These are phyloP conservation scores for Pseudochirops cupreus DNA, from an alignment of 2,797 vertebrate species.

Conservation along the genomic window DNA sequence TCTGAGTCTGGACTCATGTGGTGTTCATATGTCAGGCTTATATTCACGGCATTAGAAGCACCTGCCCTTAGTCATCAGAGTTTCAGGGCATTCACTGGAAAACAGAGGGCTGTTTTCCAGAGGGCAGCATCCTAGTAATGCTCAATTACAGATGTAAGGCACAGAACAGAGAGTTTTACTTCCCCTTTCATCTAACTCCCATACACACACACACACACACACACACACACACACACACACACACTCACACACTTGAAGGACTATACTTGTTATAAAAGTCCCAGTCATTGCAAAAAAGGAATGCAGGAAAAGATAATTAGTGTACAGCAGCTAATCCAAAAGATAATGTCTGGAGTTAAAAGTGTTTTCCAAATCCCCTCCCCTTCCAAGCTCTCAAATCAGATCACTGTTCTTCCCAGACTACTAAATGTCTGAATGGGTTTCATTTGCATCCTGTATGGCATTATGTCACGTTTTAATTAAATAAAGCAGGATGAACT, in stretches of 20 bases:
- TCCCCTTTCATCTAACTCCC: not conserved
- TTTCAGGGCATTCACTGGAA: not conserved
- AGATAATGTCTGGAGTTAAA: constrained; percentile 20
- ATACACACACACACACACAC: not conserved
- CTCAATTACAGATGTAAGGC: constrained; percentile 22
- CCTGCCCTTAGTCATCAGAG: constrained; percentile 13
- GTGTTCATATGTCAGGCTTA: constrained; percentile 37
- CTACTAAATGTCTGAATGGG: constrained; percentile 1
- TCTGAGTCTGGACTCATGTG: constrained; percentile 41
- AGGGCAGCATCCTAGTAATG: not conserved
- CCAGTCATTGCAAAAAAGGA: not conserved
- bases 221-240: no score
- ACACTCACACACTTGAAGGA: not conserved
- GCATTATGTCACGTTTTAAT: constrained; percentile 46
- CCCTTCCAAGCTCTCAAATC: constrained; percentile 54
- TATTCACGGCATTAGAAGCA: constrained; percentile 7
- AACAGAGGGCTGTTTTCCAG: constrained; percentile 8
- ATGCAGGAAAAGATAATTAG: not conserved
- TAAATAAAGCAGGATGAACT: constrained; percentile 52
- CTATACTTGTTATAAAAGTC: not conserved
- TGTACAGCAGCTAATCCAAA: not conserved
- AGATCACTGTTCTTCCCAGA: constrained; percentile 36
- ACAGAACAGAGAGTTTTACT: not conserved
- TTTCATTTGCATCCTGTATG: constrained; percentile 3
- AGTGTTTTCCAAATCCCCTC: constrained; percentile 19